A percentile compares a stretch with the other conserved stretches of the same genome.
phyloP scores from a whole-genome alignment of 2,888 invertebrate species.

The Acanthoscelides obtectus region DNA sequence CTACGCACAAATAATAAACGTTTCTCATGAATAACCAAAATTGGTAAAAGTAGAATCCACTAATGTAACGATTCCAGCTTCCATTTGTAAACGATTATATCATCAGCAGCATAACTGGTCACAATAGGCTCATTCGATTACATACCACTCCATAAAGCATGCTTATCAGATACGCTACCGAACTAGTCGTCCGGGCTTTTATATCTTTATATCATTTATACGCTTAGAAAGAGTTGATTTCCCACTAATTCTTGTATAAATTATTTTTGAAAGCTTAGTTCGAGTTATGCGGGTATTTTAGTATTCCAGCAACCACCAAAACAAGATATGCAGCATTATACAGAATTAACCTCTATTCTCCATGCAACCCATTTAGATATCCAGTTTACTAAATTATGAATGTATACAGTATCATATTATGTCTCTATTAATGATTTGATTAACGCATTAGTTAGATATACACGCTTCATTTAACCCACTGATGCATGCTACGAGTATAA shows the following conservation, averaged over 20 bases:
- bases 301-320: neutral
- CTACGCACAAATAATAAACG: no score
- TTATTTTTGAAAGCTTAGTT: neutral
- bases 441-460: neutral
- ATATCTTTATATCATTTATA: neutral
- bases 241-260: neutral
- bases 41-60: neutral
- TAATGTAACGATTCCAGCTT: neutral
- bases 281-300: neutral
- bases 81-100: no score
- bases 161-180: neutral
- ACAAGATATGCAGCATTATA: neutral
- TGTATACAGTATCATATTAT: neutral
- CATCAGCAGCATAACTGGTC: neutral
- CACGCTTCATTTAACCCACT: neutral
- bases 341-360: neutral
- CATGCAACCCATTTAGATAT: neutral
- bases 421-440: neutral
- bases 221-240: neutral
- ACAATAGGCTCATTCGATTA: neutral
- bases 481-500: neutral
- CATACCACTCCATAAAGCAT: neutral
- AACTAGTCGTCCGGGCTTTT: no score
- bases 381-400: neutral
- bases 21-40: neutral